phyloP scores from a whole-genome alignment of 2,888 invertebrate species.

The Strigamia crassipes region DNA sequence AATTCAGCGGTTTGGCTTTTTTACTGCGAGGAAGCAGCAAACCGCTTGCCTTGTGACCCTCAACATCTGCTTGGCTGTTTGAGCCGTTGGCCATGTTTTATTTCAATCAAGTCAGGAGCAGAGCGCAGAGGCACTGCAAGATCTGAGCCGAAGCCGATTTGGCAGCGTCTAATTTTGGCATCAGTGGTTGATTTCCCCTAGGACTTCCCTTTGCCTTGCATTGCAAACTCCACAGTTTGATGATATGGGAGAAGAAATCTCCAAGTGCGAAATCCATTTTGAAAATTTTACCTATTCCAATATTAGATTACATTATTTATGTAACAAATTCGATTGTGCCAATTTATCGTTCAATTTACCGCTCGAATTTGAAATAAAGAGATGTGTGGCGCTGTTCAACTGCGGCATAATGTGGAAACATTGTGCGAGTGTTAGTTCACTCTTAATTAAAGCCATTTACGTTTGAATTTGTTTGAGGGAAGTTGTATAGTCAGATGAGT shows the following conservation, averaged over 20 bases:
- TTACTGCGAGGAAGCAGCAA: neutral
- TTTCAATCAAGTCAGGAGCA: slow-evolving; percentile 10
- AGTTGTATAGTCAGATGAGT: neutral
- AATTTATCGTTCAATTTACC: too few species aligned
- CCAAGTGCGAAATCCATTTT: neutral
- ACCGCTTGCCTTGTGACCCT: neutral
- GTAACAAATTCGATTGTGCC: neutral
- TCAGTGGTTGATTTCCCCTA: slow-evolving; percentile 1
- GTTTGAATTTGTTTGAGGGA: neutral
- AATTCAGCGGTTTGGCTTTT: neutral
- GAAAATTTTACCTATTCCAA: neutral
- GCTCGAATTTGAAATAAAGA: too few species aligned
- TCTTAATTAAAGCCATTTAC: neutral
- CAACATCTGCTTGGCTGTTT: slow-evolving; percentile 2
- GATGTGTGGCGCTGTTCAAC: too few species aligned
- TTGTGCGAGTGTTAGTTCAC: too few species aligned
- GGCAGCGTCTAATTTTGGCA: slow-evolving; percentile 10
- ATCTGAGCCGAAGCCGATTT: neutral
- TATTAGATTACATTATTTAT: slow-evolving; percentile 2
- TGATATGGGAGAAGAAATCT: neutral
- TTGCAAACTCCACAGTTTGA: neutral
- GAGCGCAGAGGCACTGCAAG: neutral
- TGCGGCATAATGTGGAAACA: too few species aligned
- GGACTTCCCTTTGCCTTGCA: slow-evolving; percentile 2
- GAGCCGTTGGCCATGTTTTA: slow-evolving; percentile 1